Evolutionary conservation across 2,113 vertebrate species (phyloP).

Genomic region (Dendrocopos noguchii): DNA sequence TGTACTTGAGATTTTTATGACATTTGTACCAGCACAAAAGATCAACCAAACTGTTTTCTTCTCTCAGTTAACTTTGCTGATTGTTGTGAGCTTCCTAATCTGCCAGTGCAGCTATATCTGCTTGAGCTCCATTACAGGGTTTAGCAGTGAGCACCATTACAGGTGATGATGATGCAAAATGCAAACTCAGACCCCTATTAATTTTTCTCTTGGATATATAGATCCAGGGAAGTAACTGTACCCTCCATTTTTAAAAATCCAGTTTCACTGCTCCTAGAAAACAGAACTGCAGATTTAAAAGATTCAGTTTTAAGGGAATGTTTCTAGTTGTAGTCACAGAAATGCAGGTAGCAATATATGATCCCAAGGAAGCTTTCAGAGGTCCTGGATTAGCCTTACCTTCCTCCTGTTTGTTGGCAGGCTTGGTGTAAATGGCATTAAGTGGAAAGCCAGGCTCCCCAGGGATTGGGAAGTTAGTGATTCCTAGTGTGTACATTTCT

Average conservation of each 20-base stretch:
- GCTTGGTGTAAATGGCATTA: slow-evolving; percentile 92
- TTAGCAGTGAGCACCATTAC: not conserved
- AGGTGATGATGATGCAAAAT: not conserved
- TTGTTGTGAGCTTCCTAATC: not conserved
- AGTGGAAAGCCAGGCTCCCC: slow-evolving; percentile 98
- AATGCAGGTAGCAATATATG: not conserved
- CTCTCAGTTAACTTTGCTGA: not conserved
- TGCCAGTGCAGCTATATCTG: not conserved
- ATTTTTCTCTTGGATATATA: not conserved
- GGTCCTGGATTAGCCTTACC: slow-evolving; percentile 68
- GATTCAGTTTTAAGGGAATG: not conserved
- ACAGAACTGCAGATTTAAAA: not conserved
- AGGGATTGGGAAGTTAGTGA: slow-evolving; percentile 97
- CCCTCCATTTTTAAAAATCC: not conserved
- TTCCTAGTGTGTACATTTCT: slow-evolving; percentile 98
- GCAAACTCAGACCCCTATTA: not conserved
- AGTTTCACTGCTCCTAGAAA: not conserved
- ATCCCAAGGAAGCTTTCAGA: not conserved
- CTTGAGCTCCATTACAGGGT: not conserved
- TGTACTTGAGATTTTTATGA: not conserved
- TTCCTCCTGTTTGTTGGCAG: slow-evolving; percentile 83
- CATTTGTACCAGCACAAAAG: not conserved
- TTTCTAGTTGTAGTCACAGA: not conserved
- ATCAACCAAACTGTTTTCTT: not conserved
- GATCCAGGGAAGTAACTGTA: not conserved